Evolutionary conservation across 2,113 vertebrate genomes (phyloP).

Genomic region (Mus spicilegus): DNA sequence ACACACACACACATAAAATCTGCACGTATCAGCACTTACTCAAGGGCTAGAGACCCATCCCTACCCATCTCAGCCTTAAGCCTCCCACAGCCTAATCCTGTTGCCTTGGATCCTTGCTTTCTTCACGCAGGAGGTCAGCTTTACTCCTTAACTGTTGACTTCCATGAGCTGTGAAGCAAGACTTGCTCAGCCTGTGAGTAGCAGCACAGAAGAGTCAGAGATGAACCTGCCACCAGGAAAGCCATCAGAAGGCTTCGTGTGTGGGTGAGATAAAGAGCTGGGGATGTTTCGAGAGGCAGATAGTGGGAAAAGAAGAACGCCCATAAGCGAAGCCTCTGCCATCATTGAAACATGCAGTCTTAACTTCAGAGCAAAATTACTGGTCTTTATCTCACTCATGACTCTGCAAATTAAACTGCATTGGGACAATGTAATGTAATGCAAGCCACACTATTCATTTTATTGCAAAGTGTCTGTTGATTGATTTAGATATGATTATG

Average conservation of each 20-base stretch:
- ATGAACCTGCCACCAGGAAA: background rate
- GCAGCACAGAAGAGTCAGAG: background rate
- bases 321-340: background rate
- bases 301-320: background rate
- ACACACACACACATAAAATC: background rate
- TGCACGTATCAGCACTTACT: background rate
- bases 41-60: background rate
- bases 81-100: background rate
- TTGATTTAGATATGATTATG: background rate
- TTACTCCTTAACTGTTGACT: background rate
- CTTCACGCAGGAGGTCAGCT: background rate
- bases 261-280: background rate
- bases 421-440: background rate
- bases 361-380: constrained; percentile 31
- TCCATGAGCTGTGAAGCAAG: background rate
- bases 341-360: constrained; percentile 4
- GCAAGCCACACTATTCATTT: background rate
- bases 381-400: constrained; percentile 31
- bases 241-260: background rate
- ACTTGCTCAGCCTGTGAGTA: background rate
- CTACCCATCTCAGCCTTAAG: background rate
- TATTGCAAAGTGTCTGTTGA: background rate
- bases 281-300: background rate
- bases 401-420: background rate
- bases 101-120: background rate